These are phyloP conservation scores for Pteruthius melanotis DNA, from an alignment of 2,113 vertebrate species.

Conservation along the genomic window DNA sequence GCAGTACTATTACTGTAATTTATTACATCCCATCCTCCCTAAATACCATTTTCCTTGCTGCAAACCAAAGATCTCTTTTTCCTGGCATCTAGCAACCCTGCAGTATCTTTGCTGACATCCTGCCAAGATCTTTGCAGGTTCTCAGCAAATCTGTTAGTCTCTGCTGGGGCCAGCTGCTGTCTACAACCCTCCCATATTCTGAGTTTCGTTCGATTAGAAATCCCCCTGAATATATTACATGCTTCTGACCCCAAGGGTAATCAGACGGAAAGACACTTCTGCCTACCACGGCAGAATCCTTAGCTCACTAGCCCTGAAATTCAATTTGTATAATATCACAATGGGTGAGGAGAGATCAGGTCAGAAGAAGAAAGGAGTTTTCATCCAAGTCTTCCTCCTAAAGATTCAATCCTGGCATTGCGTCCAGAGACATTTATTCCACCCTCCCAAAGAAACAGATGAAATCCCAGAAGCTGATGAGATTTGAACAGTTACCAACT, in stretches of 20 bases:
- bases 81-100: slow-evolving; percentile 45
- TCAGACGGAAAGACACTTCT: slow-evolving; percentile 35
- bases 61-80: slow-evolving; percentile 44
- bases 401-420: slow-evolving; percentile 2
- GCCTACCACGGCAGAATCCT: slow-evolving; percentile 31
- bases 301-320: background rate
- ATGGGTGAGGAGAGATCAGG: background rate
- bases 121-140: slow-evolving; percentile 63
- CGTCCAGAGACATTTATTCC: slow-evolving; percentile 27
- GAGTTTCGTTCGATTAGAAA: slow-evolving; percentile 37
- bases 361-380: slow-evolving; percentile 9
- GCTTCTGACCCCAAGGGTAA: slow-evolving; percentile 34
- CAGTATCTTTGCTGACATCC: slow-evolving; percentile 49
- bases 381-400: background rate
- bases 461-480: slow-evolving; percentile 37
- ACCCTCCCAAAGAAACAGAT: slow-evolving; percentile 23
- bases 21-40: slow-evolving; percentile 21
- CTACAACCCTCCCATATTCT: slow-evolving; percentile 45
- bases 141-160: slow-evolving; percentile 62
- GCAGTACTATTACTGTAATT: background rate
- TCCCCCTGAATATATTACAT: slow-evolving; percentile 32
- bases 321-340: slow-evolving; percentile 21
- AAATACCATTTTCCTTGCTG: slow-evolving; percentile 33
- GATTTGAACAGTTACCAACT: slow-evolving; percentile 27
- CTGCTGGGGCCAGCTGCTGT: slow-evolving; percentile 60